phyloP scores from a whole-genome alignment of 2,113 vertebrate genomes.

The human (Homo sapiens) region GRCh38 chr6:115650501-115651000 shows the following conservation, averaged over 20 bases:
- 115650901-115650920: background rate
- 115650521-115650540: conserved; percentile 38
- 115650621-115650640: background rate
- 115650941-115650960: background rate
- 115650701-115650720: background rate
- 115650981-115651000: background rate
- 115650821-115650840: background rate
- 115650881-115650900: background rate
- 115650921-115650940: background rate
- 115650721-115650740: background rate
- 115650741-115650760: background rate
- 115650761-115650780: background rate
- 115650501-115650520: conserved; percentile 38
- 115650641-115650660: background rate
- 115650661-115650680: background rate
- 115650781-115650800: background rate
- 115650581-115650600: conserved; percentile 19
- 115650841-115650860: background rate
- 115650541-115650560: conserved; percentile 46
- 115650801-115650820: background rate
- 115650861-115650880: background rate
- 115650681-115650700: background rate
- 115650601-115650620: background rate
- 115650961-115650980: background rate
- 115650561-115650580: background rate